Evolutionary conservation across 2,888 invertebrate species (phyloP).

Genomic region (Geotrupes spiniger): DNA sequence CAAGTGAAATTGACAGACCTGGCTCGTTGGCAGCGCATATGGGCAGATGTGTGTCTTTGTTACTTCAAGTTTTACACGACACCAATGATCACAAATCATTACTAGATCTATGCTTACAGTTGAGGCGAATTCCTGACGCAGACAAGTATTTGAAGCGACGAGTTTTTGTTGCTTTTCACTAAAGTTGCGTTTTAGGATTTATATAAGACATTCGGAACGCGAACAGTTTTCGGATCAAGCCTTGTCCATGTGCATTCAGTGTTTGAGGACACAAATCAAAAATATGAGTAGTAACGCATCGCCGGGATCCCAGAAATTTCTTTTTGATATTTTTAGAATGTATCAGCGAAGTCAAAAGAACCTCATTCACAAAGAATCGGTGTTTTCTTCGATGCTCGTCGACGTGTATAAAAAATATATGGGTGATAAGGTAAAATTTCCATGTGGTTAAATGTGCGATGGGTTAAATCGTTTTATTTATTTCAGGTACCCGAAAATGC

Average conservation of each 20-base stretch:
- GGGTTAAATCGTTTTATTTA: constrained; percentile 8
- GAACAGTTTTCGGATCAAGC: constrained; percentile 79
- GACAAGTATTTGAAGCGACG: constrained; percentile 75
- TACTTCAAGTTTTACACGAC: constrained; percentile 77
- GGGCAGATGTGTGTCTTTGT: constrained; percentile 76
- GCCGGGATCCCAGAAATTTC: constrained; percentile 48
- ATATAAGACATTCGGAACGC: constrained; percentile 81
- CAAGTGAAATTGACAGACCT: constrained; percentile 85
- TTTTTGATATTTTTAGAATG: constrained; percentile 62
- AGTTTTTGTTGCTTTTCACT: constrained; percentile 1
- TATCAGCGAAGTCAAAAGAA: constrained; percentile 69
- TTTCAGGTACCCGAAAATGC: constrained; percentile 56
- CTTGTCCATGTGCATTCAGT: constrained; percentile 68
- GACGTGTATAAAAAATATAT: constrained; percentile 69
- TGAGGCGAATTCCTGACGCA: constrained; percentile 77
- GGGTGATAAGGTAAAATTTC: constrained; percentile 59
- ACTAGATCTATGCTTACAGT: constrained; percentile 73
- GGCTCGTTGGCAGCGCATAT: constrained; percentile 91
- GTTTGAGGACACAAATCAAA: constrained; percentile 63
- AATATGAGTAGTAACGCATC: constrained; percentile 43
- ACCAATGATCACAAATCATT: constrained; percentile 78
- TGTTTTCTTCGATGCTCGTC: constrained; percentile 62
- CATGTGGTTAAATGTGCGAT: no score
- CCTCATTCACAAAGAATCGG: constrained; percentile 56
- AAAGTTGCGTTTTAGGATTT: constrained; percentile 57